Percentiles rank a stretch among this genome's conserved stretches.
Evolutionary conservation across 2,113 vertebrate species (phyloP).

Genomic region (Phasianus colchicus): DNA sequence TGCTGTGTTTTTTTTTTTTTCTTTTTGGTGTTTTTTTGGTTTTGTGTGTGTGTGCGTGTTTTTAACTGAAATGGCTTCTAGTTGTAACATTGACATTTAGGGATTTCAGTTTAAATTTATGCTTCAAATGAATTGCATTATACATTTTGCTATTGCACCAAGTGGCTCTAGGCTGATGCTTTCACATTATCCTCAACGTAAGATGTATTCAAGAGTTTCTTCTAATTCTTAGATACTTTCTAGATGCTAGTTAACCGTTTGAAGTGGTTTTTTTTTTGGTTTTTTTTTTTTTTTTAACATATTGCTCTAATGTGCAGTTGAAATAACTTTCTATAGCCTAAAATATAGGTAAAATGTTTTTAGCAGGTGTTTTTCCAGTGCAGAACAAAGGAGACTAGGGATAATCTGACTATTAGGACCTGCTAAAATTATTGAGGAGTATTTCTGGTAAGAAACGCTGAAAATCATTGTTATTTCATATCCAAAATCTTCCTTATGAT

Average conservation of each 20-base stretch:
- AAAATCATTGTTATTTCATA: conserved; percentile 3
- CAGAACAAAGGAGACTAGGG: neutral
- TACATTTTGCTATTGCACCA: neutral
- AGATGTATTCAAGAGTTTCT: neutral
- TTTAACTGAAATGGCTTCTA: neutral
- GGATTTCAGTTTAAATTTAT: neutral
- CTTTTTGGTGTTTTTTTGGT: too few species aligned
- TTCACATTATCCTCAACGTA: neutral
- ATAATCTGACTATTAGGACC: neutral
- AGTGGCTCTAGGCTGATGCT: neutral
- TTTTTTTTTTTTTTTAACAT: neutral
- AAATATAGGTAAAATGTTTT: conserved; percentile 28
- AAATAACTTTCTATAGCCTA: conserved; percentile 2
- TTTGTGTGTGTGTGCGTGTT: neutral
- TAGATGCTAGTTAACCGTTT: neutral
- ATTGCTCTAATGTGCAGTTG: neutral
- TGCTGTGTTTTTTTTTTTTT: neutral
- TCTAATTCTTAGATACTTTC: neutral
- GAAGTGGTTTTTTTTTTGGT: neutral
- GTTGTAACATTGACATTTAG: neutral
- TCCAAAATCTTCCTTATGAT: conserved; percentile 22
- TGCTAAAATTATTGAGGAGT: neutral
- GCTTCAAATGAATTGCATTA: neutral
- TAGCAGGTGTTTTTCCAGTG: neutral
- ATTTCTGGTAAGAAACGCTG: neutral